Evolutionary conservation across 2,888 invertebrate genomes (phyloP).

Genomic region (Enchytraeus crypticus): DNA sequence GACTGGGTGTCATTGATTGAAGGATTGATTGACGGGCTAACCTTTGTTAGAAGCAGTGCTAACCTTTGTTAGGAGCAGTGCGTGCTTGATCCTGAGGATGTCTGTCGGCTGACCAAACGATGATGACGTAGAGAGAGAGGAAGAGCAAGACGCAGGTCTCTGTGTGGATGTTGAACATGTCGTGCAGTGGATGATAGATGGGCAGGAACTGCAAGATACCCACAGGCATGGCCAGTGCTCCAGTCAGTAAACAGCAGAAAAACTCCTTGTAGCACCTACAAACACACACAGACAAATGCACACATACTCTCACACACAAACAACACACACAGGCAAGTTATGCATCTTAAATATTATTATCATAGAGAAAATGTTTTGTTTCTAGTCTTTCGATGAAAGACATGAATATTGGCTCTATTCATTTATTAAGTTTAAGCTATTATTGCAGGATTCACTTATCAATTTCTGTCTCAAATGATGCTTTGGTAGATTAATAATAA

Average conservation of each 20-base stretch:
- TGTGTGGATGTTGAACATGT: slow-evolving; percentile 60
- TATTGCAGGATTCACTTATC: too few relatives aligned
- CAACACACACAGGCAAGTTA: neutral
- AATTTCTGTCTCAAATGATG: too few relatives aligned
- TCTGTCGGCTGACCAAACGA: slow-evolving; percentile 59
- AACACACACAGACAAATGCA: too few relatives aligned
- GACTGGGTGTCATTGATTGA: neutral
- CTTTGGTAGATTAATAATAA: too few relatives aligned
- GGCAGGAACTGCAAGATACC: slow-evolving; percentile 65
- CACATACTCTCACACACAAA: slow-evolving; percentile 37
- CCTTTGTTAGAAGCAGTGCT: too few relatives aligned
- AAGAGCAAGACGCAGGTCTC: slow-evolving; percentile 64
- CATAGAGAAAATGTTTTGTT: too few relatives aligned
- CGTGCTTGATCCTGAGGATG: slow-evolving; percentile 31
- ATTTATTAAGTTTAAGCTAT: too few relatives aligned
- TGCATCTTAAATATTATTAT: too few relatives aligned
- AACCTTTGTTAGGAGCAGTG: slow-evolving; percentile 11
- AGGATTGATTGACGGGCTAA: too few relatives aligned
- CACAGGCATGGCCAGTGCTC: slow-evolving; percentile 62
- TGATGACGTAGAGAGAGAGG: slow-evolving; percentile 56
- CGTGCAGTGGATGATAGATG: slow-evolving; percentile 70
- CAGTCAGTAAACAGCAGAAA: slow-evolving; percentile 55
- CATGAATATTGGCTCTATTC: too few relatives aligned
- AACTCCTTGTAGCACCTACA: slow-evolving; percentile 55
- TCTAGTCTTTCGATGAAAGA: too few relatives aligned